Percentiles rank a stretch among this genome's conserved stretches.
phyloP scores from a whole-genome alignment of 2,888 invertebrate genomes.

The Hypselothyrea guttata region DNA sequence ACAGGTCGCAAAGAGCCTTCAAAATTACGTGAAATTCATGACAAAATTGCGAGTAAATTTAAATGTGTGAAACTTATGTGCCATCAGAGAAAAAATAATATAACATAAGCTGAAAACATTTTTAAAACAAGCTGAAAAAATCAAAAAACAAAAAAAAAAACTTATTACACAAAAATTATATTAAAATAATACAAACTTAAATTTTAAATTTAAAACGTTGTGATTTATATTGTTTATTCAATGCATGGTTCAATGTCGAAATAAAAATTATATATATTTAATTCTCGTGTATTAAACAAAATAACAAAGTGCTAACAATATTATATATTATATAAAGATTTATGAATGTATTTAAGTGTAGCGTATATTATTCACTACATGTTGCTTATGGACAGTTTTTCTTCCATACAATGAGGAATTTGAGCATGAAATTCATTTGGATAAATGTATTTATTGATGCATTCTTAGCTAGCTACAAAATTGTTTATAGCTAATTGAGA shows the following conservation, averaged over 20 bases:
- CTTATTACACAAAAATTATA: conserved; percentile 6
- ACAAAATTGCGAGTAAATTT: conserved; percentile 23
- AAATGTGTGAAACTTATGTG: conserved; percentile 67
- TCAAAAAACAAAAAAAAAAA: conserved; percentile 23
- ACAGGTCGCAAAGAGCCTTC: conserved; percentile 51
- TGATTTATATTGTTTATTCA: conserved; percentile 68
- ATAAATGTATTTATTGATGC: conserved; percentile 75
- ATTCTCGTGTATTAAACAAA: conserved; percentile 40
- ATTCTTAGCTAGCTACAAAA: conserved; percentile 64
- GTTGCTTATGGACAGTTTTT: conserved; percentile 78
- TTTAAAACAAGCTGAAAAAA: conserved; percentile 36
- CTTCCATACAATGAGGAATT: conserved; percentile 64
- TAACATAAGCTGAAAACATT: conserved; percentile 38
- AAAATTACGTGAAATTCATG: conserved; percentile 22
- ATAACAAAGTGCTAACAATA: conserved; percentile 28
- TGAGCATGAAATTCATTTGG: conserved; percentile 36
- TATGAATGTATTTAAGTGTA: conserved; percentile 27
- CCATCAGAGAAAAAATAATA: conserved; percentile 45
- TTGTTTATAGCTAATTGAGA: conserved; percentile 50
- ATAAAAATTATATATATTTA: conserved; percentile 21
- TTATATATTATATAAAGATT: conserved; percentile 15
- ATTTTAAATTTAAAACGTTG: conserved; percentile 65
- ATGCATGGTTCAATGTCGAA: conserved; percentile 66
- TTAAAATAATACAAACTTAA: conserved; percentile 17
- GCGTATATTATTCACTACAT: conserved; percentile 48